Conservation (phyloP, 2,113 vertebrate species). For the Lipotes vexillifer region DNA sequence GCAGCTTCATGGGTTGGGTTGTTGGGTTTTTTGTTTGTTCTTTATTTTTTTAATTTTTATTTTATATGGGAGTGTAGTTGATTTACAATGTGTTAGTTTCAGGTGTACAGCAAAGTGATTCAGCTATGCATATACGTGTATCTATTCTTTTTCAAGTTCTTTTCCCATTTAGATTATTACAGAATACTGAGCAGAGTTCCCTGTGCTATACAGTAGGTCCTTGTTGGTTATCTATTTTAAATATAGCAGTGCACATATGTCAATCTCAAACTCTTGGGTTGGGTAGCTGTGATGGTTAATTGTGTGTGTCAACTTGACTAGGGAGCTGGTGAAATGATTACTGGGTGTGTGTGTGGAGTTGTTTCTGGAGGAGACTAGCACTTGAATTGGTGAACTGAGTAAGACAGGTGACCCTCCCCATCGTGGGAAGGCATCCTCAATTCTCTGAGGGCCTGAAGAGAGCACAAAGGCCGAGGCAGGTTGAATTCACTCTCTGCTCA, state of each 20-base stretch:
- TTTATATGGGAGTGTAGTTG: too few relatives aligned
- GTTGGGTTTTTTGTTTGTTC: not conserved
- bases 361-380: not conserved
- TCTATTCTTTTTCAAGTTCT: not conserved
- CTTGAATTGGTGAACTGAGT: not conserved
- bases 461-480: not conserved
- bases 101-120: too few relatives aligned
- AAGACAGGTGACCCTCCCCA: not conserved
- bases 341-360: not conserved
- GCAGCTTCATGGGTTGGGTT: not conserved
- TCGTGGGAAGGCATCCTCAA: not conserved
- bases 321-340: not conserved
- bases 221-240: not conserved
- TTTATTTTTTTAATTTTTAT: not conserved
- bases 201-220: not conserved
- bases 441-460: not conserved
- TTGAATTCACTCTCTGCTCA: not conserved
- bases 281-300: not conserved
- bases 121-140: too few relatives aligned
- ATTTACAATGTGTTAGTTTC: too few relatives aligned
- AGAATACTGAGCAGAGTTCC: not conserved
- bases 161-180: not conserved
- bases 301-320: not conserved
- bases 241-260: not conserved
- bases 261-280: not conserved